Evolutionary conservation across 2,888 invertebrate genomes (phyloP).

Genomic region (Synanthedon formicaeformis): DNA sequence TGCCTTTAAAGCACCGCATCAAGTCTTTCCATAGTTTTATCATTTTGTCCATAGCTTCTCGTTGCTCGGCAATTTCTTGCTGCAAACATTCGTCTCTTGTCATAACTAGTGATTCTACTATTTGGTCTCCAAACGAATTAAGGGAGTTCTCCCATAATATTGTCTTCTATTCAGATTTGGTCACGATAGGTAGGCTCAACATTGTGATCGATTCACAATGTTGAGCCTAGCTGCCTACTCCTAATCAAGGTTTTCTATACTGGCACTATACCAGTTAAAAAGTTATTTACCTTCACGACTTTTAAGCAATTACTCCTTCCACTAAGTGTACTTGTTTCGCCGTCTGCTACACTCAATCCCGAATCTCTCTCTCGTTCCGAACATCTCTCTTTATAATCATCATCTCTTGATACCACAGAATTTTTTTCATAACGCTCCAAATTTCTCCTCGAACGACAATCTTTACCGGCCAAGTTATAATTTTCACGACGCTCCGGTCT

Average conservation of each 20-base stretch:
- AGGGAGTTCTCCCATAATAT: not conserved
- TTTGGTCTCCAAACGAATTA: not conserved
- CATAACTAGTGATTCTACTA: not conserved
- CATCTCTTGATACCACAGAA: conserved; percentile 45
- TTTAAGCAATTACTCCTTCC: conserved; percentile 51
- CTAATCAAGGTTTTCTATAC: too few relatives aligned
- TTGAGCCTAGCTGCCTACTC: too few relatives aligned
- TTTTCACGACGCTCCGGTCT: conserved; percentile 22
- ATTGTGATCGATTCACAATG: too few relatives aligned
- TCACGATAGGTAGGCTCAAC: too few relatives aligned
- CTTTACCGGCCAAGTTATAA: conserved; percentile 17
- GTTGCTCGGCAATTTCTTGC: conserved; percentile 61
- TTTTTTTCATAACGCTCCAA: conserved; percentile 40
- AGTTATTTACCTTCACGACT: conserved; percentile 42
- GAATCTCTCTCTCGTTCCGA: conserved; percentile 56
- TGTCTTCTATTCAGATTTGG: too few relatives aligned
- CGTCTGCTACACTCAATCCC: conserved; percentile 52
- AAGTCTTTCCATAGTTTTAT: conserved; percentile 63
- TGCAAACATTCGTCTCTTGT: conserved; percentile 14
- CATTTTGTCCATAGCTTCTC: conserved; percentile 65
- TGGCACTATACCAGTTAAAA: not conserved
- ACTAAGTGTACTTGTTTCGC: conserved; percentile 49
- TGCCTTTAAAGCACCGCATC: conserved; percentile 58
- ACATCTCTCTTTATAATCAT: conserved; percentile 39
- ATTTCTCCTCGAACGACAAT: conserved; percentile 26